Evolutionary conservation across 2,797 vertebrate genomes (phyloP).

Genomic region (Myoxocephalus aenaeus): DNA sequence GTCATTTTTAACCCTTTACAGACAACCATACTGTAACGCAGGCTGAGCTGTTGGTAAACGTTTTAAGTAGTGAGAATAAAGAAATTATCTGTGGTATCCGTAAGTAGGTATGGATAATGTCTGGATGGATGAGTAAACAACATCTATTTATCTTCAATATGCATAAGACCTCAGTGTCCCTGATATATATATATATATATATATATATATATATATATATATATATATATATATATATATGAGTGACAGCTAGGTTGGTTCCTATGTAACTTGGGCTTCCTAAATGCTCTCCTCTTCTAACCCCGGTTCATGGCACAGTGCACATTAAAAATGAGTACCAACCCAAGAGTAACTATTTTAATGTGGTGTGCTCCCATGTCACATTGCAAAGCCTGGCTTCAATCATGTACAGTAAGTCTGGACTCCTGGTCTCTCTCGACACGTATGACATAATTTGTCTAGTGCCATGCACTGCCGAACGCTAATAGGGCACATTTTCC

Average conservation of each 20-base stretch:
- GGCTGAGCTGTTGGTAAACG: background rate
- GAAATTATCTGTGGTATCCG: background rate
- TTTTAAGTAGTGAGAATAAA: background rate
- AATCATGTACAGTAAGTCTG: background rate
- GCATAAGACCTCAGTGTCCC: background rate
- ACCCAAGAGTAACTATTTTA: too few relatives aligned
- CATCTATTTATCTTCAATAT: background rate
- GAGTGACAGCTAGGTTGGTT: background rate
- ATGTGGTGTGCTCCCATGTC: background rate
- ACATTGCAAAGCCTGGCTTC: background rate
- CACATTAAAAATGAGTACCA: too few relatives aligned
- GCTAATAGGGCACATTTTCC: background rate
- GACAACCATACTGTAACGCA: background rate
- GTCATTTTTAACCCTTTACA: constrained; percentile 51
- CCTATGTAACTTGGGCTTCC: background rate
- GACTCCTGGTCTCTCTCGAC: background rate
- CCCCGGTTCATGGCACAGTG: too few relatives aligned
- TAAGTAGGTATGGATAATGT: background rate
- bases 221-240: too few relatives aligned
- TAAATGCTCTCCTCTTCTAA: background rate
- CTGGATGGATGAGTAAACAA: background rate
- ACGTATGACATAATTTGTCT: background rate
- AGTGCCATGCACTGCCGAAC: background rate
- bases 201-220: too few relatives aligned
- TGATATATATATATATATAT: too few relatives aligned